Conservation (phyloP, 2,113 vertebrate species). For the Rhinoderma darwinii region DNA sequence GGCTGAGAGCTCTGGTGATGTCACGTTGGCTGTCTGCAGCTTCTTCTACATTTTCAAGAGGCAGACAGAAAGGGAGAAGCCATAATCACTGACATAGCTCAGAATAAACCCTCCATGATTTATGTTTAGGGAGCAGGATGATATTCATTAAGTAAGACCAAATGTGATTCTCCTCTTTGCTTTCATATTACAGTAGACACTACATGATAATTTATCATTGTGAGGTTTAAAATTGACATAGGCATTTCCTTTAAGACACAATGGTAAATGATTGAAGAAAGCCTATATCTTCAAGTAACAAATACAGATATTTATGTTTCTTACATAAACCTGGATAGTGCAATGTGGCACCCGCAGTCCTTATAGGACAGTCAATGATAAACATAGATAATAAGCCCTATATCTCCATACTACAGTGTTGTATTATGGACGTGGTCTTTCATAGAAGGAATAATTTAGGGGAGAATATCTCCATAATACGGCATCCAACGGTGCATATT, state of each 20-base stretch:
- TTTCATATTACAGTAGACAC: background rate
- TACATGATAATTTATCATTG: conserved; percentile 3
- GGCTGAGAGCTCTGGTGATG: conserved; percentile 18
- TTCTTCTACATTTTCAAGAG: conserved; percentile 59
- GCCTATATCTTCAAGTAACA: too few relatives aligned
- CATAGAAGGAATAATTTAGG: too few relatives aligned
- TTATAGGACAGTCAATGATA: too few relatives aligned
- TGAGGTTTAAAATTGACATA: background rate
- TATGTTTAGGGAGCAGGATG: conserved; percentile 50
- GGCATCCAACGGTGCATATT: too few relatives aligned
- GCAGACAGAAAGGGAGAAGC: conserved; percentile 19
- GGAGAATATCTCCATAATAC: too few relatives aligned
- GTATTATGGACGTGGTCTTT: too few relatives aligned
- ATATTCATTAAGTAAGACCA: background rate
- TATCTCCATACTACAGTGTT: too few relatives aligned
- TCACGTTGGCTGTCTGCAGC: conserved; percentile 39
- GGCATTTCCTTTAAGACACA: background rate
- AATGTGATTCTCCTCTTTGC: background rate
- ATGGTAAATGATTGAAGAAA: too few relatives aligned
- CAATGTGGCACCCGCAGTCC: too few relatives aligned
- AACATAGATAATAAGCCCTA: too few relatives aligned
- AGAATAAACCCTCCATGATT: conserved; percentile 66
- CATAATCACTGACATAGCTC: conserved; percentile 1
- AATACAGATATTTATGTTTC: too few relatives aligned
- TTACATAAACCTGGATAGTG: too few relatives aligned